Conservation (phyloP, 2,113 vertebrate species). For the Poeciliopsis prolifica region DNA sequence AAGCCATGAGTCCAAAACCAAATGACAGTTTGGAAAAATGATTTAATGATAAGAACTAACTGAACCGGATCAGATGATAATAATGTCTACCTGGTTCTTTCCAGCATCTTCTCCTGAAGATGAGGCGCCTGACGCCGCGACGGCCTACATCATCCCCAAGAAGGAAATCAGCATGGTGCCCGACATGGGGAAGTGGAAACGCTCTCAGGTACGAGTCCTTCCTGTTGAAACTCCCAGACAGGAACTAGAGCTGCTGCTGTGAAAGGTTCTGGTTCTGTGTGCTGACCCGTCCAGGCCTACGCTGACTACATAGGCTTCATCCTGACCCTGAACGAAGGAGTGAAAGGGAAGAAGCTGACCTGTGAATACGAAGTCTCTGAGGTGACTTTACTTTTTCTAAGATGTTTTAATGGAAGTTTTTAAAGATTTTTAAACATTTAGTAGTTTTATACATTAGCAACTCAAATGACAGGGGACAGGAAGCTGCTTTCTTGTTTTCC, state of each 20-base stretch:
- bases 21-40: too few relatives aligned
- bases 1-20: too few relatives aligned
- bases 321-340: conserved; percentile 90
- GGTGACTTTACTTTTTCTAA: conserved; percentile 72
- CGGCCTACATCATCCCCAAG: conserved; percentile 87
- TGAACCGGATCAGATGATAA: too few relatives aligned
- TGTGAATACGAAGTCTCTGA: conserved; percentile 90
- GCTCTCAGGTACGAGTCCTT: conserved; percentile 85
- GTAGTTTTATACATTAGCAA: too few relatives aligned
- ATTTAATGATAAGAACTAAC: too few relatives aligned
- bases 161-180: conserved; percentile 95
- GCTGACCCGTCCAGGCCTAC: conserved; percentile 81
- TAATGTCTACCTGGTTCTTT: background rate
- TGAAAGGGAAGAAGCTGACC: conserved; percentile 92
- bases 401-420: background rate
- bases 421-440: too few relatives aligned
- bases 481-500: background rate
- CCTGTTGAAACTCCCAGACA: background rate
- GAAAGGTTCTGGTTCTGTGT: background rate
- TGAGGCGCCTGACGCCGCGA: conserved; percentile 59
- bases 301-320: conserved; percentile 97
- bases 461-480: background rate
- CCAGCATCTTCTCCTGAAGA: conserved; percentile 85
- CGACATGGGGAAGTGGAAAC: conserved; percentile 97
- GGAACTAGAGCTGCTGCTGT: background rate